A percentile compares a stretch with the other conserved stretches of the same genome.
phyloP scores from a whole-genome alignment of 2,888 invertebrate species.

The Phengaris alcon region DNA sequence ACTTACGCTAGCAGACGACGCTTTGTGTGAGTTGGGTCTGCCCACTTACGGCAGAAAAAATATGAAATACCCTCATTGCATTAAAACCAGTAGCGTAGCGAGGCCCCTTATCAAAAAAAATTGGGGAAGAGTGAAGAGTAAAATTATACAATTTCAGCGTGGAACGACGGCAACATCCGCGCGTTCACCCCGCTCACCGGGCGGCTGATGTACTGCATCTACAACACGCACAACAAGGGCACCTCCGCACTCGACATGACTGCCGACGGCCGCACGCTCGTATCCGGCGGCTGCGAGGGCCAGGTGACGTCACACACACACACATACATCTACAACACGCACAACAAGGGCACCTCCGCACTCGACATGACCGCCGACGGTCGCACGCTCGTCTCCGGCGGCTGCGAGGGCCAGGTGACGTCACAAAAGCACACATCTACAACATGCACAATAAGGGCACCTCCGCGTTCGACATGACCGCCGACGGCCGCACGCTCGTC shows the following conservation, averaged over 20 bases:
- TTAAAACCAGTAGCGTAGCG: no score
- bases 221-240: constrained; percentile 93
- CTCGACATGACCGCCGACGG: constrained; percentile 86
- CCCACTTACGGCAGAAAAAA: no score
- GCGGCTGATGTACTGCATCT: constrained; percentile 87
- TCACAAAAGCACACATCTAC: constrained; percentile 79
- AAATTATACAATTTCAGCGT: constrained; percentile 62
- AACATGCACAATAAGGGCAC: constrained; percentile 95
- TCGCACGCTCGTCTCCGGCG: constrained; percentile 89
- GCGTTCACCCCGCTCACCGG: constrained; percentile 91
- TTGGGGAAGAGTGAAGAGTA: no score
- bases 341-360: constrained; percentile 93
- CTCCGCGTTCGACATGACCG: constrained; percentile 88
- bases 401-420: constrained; percentile 92
- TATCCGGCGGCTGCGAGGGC: constrained; percentile 96
- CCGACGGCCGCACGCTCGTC: constrained; percentile 84
- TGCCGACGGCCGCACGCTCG: constrained; percentile 83
- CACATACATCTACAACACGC: constrained; percentile 92
- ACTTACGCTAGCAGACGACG: no score
- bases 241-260: constrained; percentile 90
- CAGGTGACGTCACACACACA: constrained; percentile 79
- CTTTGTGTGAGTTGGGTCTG: no score
- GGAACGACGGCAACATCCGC: constrained; percentile 91
- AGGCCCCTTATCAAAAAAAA: no score
- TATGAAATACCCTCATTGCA: no score